Percentiles rank a stretch among this genome's conserved stretches.
Conservation (phyloP, 2,888 invertebrate species). For the Shargacucullia verbasci region DNA sequence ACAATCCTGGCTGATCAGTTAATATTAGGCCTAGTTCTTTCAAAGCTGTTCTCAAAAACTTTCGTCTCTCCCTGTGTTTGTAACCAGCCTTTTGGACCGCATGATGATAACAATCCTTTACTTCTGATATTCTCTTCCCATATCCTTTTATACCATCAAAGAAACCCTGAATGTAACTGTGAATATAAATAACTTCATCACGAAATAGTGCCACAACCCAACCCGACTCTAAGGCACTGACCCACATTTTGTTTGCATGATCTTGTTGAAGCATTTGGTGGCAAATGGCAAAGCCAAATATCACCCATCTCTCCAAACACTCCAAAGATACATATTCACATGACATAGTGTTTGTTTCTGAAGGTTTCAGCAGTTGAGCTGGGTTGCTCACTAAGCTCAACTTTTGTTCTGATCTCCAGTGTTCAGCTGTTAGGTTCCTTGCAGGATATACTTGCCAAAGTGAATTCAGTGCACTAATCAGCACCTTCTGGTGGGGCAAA, state of each 20-base stretch:
- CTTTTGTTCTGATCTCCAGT: constrained; percentile 97
- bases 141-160: constrained; percentile 99
- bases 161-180: constrained; percentile 96
- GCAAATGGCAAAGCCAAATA: constrained; percentile 97
- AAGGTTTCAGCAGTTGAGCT: constrained; percentile 97
- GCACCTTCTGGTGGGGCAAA: constrained; percentile 96
- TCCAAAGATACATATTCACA: constrained; percentile 99
- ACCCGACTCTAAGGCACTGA: constrained; percentile 96
- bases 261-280: constrained; percentile 96
- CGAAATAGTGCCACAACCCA: constrained; percentile 98
- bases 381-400: constrained; percentile 98
- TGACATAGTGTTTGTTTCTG: constrained; percentile 98
- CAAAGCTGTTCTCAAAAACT: constrained; percentile 98
- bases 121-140: constrained; percentile 97
- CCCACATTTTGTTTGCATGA: constrained; percentile 96
- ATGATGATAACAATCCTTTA: constrained; percentile 97
- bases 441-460: constrained; percentile 96
- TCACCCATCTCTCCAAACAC: constrained; percentile 98
- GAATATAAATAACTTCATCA: constrained; percentile 99
- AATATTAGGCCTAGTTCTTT: constrained; percentile 98
- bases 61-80: constrained; percentile 97
- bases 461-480: constrained; percentile 96
- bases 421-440: constrained; percentile 97
- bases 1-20: constrained; percentile 98
- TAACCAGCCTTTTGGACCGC: constrained; percentile 97